Percentiles rank a stretch among this genome's conserved stretches.
These are phyloP conservation scores for Monoplex corrugatus DNA, from an alignment of 2,888 invertebrate genomes.

Conservation along the genomic window DNA sequence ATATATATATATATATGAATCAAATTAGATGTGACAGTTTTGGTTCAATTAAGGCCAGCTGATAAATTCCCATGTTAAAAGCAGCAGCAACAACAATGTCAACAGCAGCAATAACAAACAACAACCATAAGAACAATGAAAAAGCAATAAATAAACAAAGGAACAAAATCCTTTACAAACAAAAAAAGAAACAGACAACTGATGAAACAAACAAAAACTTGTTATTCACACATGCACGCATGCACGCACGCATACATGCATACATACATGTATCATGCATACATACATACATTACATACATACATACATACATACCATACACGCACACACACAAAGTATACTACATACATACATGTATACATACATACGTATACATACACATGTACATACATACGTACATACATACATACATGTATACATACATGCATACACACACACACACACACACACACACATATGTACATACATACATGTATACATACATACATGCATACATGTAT, in stretches of 20 bases:
- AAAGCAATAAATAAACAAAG: too few relatives aligned
- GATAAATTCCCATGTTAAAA: too few relatives aligned
- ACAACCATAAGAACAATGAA: too few relatives aligned
- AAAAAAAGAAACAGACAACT: too few relatives aligned
- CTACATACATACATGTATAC: too few relatives aligned
- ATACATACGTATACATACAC: background rate
- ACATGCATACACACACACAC: background rate
- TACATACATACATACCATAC: background rate
- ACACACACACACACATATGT: background rate
- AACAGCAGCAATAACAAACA: too few relatives aligned
- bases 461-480: background rate
- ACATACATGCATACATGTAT: background rate
- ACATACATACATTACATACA: background rate
- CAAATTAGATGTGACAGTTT: too few relatives aligned
- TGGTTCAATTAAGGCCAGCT: too few relatives aligned
- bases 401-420: background rate
- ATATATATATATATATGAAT: too few relatives aligned
- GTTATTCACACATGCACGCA: background rate
- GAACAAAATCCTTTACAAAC: too few relatives aligned
- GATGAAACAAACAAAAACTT: background rate
- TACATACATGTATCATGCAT: background rate
- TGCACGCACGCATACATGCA: background rate
- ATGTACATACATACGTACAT: background rate
- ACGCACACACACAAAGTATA: background rate
- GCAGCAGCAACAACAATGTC: too few relatives aligned